Conservation (phyloP, 2,888 invertebrate species). For the Leptothorax acervorum region DNA sequence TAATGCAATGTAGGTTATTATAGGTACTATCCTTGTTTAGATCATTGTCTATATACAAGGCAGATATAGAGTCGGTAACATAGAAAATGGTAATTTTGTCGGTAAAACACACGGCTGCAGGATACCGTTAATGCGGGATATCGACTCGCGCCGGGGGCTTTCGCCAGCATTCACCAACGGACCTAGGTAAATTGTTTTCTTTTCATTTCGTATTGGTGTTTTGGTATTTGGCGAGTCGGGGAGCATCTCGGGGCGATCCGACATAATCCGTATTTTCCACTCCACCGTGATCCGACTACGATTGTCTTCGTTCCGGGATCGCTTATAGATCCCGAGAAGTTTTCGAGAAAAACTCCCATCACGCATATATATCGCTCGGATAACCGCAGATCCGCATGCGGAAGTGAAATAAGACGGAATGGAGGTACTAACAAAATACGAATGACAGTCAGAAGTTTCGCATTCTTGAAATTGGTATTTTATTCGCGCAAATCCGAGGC, state of each 20-base stretch:
- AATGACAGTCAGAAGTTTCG: not conserved
- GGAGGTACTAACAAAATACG: not conserved
- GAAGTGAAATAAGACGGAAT: not conserved
- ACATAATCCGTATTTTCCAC: conserved; percentile 16
- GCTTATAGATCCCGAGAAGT: not conserved
- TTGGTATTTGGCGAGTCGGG: not conserved
- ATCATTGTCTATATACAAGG: no score
- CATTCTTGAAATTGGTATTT: not conserved
- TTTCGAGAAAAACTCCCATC: no score
- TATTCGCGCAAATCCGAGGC: not conserved
- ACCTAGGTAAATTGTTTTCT: conserved; percentile 37
- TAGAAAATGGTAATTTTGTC: no score
- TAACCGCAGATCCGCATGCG: not conserved
- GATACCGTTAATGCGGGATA: no score
- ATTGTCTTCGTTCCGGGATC: not conserved
- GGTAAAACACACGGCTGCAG: no score
- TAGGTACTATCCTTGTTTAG: no score
- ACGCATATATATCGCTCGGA: not conserved
- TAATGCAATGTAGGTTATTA: no score
- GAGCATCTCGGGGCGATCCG: not conserved
- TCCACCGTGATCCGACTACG: not conserved
- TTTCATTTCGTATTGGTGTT: conserved; percentile 40
- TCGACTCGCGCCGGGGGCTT: not conserved
- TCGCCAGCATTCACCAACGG: conserved; percentile 5
- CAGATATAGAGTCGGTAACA: no score